These are phyloP conservation scores for Dicaeum eximium DNA, from an alignment of 2,113 vertebrate genomes.

Conservation along the genomic window DNA sequence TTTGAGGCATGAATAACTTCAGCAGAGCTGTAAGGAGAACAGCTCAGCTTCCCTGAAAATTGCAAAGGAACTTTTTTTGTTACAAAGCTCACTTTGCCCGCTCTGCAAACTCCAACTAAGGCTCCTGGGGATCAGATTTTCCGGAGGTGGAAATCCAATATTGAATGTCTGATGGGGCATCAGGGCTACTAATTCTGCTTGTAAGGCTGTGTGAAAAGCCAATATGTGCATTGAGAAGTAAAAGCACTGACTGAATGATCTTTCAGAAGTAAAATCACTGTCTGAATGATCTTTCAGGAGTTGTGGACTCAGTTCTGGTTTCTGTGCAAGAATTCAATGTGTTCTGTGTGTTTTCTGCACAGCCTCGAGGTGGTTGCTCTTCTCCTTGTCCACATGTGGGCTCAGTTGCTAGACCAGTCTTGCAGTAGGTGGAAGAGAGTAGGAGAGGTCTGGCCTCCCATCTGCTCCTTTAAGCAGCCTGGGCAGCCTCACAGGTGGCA, in stretches of 20 bases:
- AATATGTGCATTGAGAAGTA: fast-evolving
- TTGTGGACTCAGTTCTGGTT: background rate
- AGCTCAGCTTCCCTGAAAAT: background rate
- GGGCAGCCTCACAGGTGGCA: background rate
- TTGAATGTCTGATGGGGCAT: background rate
- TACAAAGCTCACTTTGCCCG: background rate
- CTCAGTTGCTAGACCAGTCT: background rate
- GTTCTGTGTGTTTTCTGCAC: background rate
- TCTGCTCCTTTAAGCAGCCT: background rate
- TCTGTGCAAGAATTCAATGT: background rate
- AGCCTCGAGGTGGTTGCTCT: background rate
- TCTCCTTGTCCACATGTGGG: background rate
- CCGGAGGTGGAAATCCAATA: background rate
- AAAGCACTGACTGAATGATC: background rate
- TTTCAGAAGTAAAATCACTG: background rate
- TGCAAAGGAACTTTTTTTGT: background rate
- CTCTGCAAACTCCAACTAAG: background rate
- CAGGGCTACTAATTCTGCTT: background rate
- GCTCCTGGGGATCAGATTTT: background rate
- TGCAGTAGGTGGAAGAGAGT: background rate
- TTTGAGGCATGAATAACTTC: background rate
- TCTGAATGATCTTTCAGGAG: background rate
- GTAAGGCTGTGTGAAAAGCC: background rate
- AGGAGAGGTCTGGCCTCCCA: background rate
- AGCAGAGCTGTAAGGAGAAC: background rate